phyloP scores from a whole-genome alignment of 2,888 invertebrate genomes.

The Polydesmus complanatus region DNA sequence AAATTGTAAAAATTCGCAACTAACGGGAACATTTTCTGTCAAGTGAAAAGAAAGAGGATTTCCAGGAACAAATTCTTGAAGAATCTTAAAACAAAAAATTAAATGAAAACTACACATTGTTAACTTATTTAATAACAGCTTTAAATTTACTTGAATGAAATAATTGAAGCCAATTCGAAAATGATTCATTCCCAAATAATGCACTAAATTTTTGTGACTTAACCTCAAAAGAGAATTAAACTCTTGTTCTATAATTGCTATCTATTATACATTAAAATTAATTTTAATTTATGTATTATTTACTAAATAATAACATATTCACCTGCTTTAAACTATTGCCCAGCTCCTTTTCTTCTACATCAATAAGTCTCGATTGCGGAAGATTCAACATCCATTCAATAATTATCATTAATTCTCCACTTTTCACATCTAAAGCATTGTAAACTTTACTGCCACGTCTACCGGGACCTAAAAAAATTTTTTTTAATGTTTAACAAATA shows the following conservation, averaged over 20 bases:
- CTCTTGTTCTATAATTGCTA: conserved; percentile 61
- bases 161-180: conserved; percentile 43
- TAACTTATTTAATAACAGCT: no score
- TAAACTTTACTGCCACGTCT: conserved; percentile 57
- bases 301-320: conserved; percentile 8
- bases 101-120: background rate
- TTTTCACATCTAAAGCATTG: conserved; percentile 56
- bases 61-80: conserved; percentile 36
- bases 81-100: conserved; percentile 23
- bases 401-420: conserved; percentile 55
- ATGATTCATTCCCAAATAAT: conserved; percentile 56
- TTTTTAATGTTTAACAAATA: conserved; percentile 6
- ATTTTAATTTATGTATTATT: background rate
- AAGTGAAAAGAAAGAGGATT: conserved; percentile 38
- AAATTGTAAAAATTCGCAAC: conserved; percentile 44
- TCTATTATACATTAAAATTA: conserved; percentile 31
- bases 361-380: conserved; percentile 24
- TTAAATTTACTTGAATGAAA: no score
- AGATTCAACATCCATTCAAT: conserved; percentile 52
- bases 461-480: conserved; percentile 46
- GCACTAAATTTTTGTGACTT: conserved; percentile 54
- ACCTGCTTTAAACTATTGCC: conserved; percentile 29
- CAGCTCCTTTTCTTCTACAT: conserved; percentile 26
- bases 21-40: conserved; percentile 39
- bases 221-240: conserved; percentile 53